Conservation (phyloP, 2,797 vertebrate species). For the Sitta carolinensis region DNA sequence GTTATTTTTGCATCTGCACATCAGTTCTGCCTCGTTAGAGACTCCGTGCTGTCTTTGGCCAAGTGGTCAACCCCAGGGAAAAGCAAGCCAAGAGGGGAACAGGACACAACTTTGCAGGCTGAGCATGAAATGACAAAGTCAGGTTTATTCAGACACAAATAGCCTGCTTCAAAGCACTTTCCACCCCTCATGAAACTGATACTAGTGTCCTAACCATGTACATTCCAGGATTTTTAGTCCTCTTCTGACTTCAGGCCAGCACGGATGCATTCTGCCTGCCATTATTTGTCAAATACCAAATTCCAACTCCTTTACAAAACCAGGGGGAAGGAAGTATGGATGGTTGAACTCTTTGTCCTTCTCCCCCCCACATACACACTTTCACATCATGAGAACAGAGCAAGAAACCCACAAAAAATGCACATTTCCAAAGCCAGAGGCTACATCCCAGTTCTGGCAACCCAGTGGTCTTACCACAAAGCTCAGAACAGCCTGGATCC, state of each 20-base stretch:
- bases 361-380: background rate
- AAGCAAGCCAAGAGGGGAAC: slow-evolving; percentile 26
- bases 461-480: slow-evolving; percentile 25
- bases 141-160: slow-evolving; percentile 39
- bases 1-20: slow-evolving; percentile 42
- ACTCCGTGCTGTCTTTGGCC: background rate
- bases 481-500: background rate
- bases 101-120: slow-evolving; percentile 22
- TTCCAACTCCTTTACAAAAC: slow-evolving; percentile 16
- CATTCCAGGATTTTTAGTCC: background rate
- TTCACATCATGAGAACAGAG: slow-evolving; percentile 18
- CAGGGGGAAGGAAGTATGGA: background rate
- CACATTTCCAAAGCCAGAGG: slow-evolving; percentile 20
- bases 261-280: background rate
- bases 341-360: slow-evolving; percentile 44
- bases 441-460: slow-evolving; percentile 18
- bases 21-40: slow-evolving; percentile 34
- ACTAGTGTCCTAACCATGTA: background rate
- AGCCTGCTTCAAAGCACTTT: slow-evolving; percentile 27
- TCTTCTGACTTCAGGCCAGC: background rate
- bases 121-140: slow-evolving; percentile 34
- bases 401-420: slow-evolving; percentile 50
- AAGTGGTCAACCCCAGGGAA: slow-evolving; percentile 34
- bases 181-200: background rate
- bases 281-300: slow-evolving; percentile 30